These are phyloP conservation scores for Archocentrus centrarchus DNA, from an alignment of 2,113 vertebrate genomes.

Conservation along the genomic window DNA sequence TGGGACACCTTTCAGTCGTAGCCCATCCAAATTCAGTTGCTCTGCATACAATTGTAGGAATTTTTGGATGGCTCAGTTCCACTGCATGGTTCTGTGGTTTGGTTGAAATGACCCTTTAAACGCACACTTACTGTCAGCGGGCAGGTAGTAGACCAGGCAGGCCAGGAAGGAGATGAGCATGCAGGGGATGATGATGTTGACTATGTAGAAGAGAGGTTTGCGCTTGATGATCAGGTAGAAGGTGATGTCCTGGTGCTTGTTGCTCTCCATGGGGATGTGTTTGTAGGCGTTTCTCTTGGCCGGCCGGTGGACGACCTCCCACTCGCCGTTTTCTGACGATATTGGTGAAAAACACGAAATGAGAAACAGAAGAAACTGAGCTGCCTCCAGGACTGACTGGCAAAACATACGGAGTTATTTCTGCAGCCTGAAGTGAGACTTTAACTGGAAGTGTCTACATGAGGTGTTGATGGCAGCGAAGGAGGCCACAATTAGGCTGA, in stretches of 20 bases:
- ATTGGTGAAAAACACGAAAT: neutral
- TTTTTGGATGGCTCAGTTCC: accelerated
- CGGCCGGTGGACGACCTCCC: conserved; percentile 94
- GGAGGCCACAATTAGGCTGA: too few relatives aligned
- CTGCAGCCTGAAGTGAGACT: neutral
- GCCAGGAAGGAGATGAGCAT: conserved; percentile 98
- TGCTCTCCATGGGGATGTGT: conserved; percentile 85
- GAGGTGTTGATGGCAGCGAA: too few relatives aligned
- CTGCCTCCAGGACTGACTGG: neutral
- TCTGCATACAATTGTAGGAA: neutral
- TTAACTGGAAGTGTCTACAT: too few relatives aligned
- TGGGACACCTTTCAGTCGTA: too few relatives aligned
- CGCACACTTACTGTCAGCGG: conserved; percentile 89
- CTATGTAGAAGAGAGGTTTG: conserved; percentile 96
- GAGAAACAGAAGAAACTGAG: neutral
- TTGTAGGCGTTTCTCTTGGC: conserved; percentile 88
- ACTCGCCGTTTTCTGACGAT: conserved; percentile 90
- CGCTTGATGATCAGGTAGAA: conserved; percentile 98
- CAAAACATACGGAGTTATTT: neutral
- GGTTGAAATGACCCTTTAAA: neutral
- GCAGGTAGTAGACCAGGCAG: conserved; percentile 94
- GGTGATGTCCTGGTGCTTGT: conserved; percentile 92
- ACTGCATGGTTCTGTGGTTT: neutral
- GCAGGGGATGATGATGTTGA: conserved; percentile 96
- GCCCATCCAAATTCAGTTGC: neutral